Percentiles rank a stretch among this genome's conserved stretches.
phyloP scores from a whole-genome alignment of 2,113 vertebrate genomes.

The Eolophus roseicapilla region DNA sequence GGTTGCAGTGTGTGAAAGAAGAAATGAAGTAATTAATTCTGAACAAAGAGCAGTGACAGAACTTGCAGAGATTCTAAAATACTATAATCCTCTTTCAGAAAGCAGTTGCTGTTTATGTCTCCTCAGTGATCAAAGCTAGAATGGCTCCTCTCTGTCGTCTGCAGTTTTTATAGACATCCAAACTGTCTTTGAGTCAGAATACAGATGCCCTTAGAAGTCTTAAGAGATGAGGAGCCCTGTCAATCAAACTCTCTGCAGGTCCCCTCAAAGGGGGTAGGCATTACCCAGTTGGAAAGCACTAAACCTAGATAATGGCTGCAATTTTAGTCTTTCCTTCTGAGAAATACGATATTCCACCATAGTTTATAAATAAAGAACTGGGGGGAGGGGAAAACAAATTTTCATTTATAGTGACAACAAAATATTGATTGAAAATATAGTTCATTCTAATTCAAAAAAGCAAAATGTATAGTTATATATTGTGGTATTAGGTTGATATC shows the following conservation, averaged over 20 bases:
- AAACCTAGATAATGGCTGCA: neutral
- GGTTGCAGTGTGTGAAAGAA: neutral
- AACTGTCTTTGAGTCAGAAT: neutral
- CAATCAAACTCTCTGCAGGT: neutral
- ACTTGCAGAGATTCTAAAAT: constrained; percentile 21
- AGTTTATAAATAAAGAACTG: neutral
- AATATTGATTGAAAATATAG: neutral
- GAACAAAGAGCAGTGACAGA: constrained; percentile 7
- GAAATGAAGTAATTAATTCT: constrained; percentile 22
- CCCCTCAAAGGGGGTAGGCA: neutral
- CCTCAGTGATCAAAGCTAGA: constrained; percentile 37
- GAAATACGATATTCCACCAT: neutral
- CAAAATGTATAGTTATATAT: neutral
- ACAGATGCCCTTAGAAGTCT: neutral
- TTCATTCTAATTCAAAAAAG: neutral
- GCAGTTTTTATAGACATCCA: neutral
- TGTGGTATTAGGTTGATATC: neutral
- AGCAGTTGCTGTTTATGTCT: constrained; percentile 28
- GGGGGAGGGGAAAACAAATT: neutral
- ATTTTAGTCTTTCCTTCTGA: constrained; percentile 4
- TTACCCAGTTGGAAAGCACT: neutral
- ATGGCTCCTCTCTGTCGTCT: neutral
- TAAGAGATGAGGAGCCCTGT: neutral
- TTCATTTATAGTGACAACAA: neutral
- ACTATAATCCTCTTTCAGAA: constrained; percentile 20